Evolutionary conservation across 1,140 invertebrate species (phyloP), one percentile per base, ranked within the genome.

Genomic region (Wasmannia auropunctata): DNA sequence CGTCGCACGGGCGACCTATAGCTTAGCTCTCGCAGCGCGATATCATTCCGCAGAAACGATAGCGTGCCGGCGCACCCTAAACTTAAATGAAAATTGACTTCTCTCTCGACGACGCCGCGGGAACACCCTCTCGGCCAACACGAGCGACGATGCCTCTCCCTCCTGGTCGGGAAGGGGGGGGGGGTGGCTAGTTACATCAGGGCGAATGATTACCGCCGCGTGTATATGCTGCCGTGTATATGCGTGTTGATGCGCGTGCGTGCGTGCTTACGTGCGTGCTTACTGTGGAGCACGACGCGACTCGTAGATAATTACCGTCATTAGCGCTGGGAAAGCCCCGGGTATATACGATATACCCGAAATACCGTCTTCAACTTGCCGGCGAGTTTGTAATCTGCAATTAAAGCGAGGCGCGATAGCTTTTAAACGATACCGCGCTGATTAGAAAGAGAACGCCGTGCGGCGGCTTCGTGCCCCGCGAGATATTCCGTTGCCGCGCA

Each of bases 1-100:
- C 79, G 51, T 72, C 51, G 49, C 49, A 31, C 49, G 10, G 65
- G 67, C 51, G 79, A 58, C 79, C 49, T 81, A n/a, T 43, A 58
- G 34, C 76, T n/a, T n/a, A n/a, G n/a, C n/a, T n/a, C n/a, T 51
- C 79, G 37, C 37, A 72, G 86, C 88, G 86, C 88, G 91, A 92
- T 92, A 93, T 92, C 88, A 92, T 93, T 92, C 89, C 90, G 89
- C 80, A 91, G 92, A 92, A 92, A 93, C 92, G 92, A 92, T 92
- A 92, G 91, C 92, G 91, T 93, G 92, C 79, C 86, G 89, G 90
- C 92, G 90, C 92, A 85, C 92, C 92, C 90, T 92, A 91, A 93
- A 88, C 90, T 87, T 89, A 92, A 92, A 93, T 92, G 92, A 92
- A 92, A 92, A 92, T 92, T 93, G 92, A 93, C 92, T 92, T 90